A percentile compares a stretch with the other conserved stretches of the same genome.
These are phyloP conservation scores for Mesopsocus fuscifrons DNA, from an alignment of 2,888 invertebrate species.

Conservation along the genomic window DNA sequence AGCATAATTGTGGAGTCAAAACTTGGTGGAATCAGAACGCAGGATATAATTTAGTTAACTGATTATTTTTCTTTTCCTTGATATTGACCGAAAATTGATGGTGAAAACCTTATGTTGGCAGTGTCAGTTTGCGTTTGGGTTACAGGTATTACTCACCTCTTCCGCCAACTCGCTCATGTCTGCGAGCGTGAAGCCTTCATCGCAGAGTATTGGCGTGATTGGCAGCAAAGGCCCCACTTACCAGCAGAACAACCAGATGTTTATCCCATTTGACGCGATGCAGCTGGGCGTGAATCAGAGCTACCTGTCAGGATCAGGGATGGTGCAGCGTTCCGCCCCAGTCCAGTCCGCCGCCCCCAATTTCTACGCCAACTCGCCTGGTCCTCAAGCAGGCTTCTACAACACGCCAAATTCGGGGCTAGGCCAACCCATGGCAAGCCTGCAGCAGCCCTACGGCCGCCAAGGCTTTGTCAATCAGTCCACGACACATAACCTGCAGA, in stretches of 20 bases:
- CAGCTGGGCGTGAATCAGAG: constrained; percentile 32
- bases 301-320: constrained; percentile 40
- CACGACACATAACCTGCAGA: constrained; percentile 15
- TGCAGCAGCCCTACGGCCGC: constrained; percentile 25
- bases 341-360: constrained; percentile 31
- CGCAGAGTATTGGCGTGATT: constrained; percentile 68
- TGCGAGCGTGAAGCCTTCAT: constrained; percentile 63
- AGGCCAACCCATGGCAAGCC: constrained; percentile 26
- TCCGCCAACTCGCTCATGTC: constrained; percentile 80
- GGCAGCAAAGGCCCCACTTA: constrained; percentile 40
- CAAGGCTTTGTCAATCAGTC: constrained; percentile 24
- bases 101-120: too few species aligned
- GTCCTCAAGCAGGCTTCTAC: constrained; percentile 31
- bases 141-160: constrained; percentile 57
- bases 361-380: constrained; percentile 31
- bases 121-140: too few species aligned
- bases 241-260: constrained; percentile 36
- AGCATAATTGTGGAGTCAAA: too few species aligned
- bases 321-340: constrained; percentile 39
- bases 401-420: constrained; percentile 28
- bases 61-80: constrained; percentile 1
- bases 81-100: not conserved
- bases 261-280: constrained; percentile 38
- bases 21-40: too few species aligned
- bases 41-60: too few species aligned